Evolutionary conservation across 2,797 vertebrate genomes (phyloP).

Genomic region (Podarcis lilfordi): DNA sequence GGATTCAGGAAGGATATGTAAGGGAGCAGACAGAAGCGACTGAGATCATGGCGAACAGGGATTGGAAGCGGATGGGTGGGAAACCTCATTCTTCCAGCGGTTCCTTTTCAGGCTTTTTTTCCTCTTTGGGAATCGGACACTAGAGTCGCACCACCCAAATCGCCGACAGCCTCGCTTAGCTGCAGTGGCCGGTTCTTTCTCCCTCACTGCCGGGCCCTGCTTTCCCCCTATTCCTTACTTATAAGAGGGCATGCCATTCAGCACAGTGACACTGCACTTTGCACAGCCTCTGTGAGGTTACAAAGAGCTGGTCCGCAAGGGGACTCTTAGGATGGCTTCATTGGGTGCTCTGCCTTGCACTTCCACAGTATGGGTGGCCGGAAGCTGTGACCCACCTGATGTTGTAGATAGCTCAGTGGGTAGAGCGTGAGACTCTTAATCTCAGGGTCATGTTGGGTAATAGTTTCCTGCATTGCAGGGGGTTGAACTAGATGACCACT

Average conservation of each 20-base stretch:
- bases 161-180: neutral
- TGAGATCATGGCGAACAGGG: neutral
- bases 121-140: neutral
- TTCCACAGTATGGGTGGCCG: neutral
- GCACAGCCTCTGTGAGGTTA: neutral
- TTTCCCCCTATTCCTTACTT: neutral
- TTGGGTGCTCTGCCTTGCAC: too few relatives aligned
- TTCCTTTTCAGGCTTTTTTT: neutral
- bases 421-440: too few relatives aligned
- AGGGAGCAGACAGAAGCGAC: neutral
- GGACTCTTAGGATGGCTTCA: neutral
- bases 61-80: neutral
- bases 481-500: too few relatives aligned
- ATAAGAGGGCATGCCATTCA: neutral
- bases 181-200: too few relatives aligned
- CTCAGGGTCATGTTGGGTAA: neutral
- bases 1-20: neutral
- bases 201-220: neutral
- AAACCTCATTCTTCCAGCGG: neutral
- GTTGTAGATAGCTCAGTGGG: too few relatives aligned
- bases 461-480: too few relatives aligned
- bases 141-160: slow-evolving; percentile 29
- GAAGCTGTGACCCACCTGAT: too few relatives aligned
- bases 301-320: neutral
- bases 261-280: neutral